These are phyloP conservation scores for Andrena flavipes DNA, from an alignment of 2,888 invertebrate genomes.

Conservation along the genomic window DNA sequence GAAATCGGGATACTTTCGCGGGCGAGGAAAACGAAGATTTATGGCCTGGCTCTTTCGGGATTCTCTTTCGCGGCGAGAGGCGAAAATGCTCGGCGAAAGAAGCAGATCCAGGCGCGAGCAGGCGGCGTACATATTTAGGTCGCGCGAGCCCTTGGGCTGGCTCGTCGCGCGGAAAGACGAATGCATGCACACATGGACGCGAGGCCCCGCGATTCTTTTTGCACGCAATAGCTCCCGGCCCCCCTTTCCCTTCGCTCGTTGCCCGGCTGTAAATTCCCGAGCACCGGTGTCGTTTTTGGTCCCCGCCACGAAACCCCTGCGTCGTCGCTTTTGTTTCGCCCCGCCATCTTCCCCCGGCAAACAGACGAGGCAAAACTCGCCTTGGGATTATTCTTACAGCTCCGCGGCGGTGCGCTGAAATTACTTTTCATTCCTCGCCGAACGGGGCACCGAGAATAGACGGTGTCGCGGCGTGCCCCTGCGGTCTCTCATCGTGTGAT, in stretches of 20 bases:
- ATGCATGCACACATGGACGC: conserved; percentile 50
- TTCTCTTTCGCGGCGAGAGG: conserved; percentile 41
- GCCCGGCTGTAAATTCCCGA: conserved; percentile 60
- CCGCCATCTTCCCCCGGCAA: conserved; percentile 8
- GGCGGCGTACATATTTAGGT: conserved; percentile 62
- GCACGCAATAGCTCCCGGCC: conserved; percentile 24
- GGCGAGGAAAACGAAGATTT: conserved; percentile 66
- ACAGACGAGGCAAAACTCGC: neutral
- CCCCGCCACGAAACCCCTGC: conserved; percentile 34
- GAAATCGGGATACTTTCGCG: conserved; percentile 57
- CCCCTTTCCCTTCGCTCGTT: conserved; percentile 37
- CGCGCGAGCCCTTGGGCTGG: conserved; percentile 53
- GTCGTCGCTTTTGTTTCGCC: conserved; percentile 48
- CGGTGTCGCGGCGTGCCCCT: neutral
- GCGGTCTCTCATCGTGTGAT: conserved; percentile 14
- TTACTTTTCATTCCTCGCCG: conserved; percentile 19
- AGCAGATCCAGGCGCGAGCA: conserved; percentile 7
- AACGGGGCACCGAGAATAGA: neutral
- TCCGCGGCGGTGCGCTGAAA: conserved; percentile 1
- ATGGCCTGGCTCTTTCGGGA: conserved; percentile 52
- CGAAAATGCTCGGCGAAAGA: conserved; percentile 42
- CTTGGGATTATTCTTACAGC: conserved; percentile 38
- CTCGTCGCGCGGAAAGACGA: conserved; percentile 48
- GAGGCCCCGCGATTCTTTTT: conserved; percentile 37
- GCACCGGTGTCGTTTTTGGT: conserved; percentile 47